Conservation (phyloP, 2,113 vertebrate genomes). For the Apteryx owenii region DNA sequence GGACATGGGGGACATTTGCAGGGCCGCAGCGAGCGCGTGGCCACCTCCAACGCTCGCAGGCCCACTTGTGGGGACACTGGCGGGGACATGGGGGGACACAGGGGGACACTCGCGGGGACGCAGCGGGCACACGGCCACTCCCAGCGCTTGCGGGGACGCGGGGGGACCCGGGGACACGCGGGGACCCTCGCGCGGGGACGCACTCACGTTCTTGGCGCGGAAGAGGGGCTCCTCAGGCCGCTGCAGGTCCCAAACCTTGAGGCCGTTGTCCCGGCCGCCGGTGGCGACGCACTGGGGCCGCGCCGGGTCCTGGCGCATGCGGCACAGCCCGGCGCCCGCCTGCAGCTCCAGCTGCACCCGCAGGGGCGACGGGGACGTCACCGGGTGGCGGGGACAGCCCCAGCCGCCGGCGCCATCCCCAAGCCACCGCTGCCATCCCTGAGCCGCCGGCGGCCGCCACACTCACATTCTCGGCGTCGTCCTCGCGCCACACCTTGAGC, state of each 20-base stretch:
- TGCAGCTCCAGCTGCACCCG: slow-evolving; percentile 64
- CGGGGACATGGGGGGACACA: neutral
- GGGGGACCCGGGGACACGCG: no score
- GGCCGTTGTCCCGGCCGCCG: slow-evolving; percentile 86
- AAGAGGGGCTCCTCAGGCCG: slow-evolving; percentile 81
- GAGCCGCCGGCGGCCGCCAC: neutral
- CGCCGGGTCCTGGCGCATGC: slow-evolving; percentile 82
- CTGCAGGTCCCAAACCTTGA: slow-evolving; percentile 92
- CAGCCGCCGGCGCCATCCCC: no score
- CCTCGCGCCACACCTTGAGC: slow-evolving; percentile 84
- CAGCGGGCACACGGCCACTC: no score
- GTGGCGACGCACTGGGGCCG: slow-evolving; percentile 78
- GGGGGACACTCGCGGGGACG: neutral
- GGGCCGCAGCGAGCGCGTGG: no score
- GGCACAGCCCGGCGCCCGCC: slow-evolving; percentile 75
- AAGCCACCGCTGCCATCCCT: no score
- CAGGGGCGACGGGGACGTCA: neutral
- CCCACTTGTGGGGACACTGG: no score
- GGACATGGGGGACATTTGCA: neutral
- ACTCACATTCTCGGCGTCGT: slow-evolving; percentile 66
- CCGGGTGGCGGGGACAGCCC: neutral
- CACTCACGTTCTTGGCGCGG: slow-evolving; percentile 86
- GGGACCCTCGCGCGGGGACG: no score
- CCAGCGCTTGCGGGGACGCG: no score
- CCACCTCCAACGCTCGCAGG: no score